A percentile compares a stretch with the other conserved stretches of the same genome.
phyloP scores from a whole-genome alignment of 2,113 vertebrate genomes.

The Euleptes europaea region DNA sequence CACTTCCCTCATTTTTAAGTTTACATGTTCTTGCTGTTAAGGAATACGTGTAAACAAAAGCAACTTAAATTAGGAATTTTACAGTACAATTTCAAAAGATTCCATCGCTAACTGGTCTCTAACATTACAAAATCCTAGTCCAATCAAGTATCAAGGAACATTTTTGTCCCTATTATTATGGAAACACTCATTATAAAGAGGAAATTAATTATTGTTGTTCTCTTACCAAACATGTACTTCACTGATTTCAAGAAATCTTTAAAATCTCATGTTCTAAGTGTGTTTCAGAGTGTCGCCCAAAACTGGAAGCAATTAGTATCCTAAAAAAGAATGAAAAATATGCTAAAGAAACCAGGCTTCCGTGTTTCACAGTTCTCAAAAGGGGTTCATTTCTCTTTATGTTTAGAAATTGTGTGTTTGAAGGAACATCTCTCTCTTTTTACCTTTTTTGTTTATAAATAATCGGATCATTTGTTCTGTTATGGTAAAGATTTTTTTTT shows the following conservation, averaged over 20 bases:
- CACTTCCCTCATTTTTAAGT: not conserved
- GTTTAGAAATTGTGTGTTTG: not conserved
- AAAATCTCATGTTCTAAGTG: not conserved
- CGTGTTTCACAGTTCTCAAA: not conserved
- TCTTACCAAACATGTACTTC: not conserved
- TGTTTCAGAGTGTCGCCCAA: not conserved
- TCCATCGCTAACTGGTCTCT: slow-evolving; percentile 36
- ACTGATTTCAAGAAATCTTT: slow-evolving; percentile 9
- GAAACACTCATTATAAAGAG: slow-evolving; percentile 33
- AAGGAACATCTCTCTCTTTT: slow-evolving; percentile 4
- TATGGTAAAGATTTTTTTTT: slow-evolving; percentile 63
- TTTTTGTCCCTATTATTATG: slow-evolving; percentile 47
- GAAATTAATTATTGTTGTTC: slow-evolving; percentile 33
- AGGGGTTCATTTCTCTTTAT: not conserved
- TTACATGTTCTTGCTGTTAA: slow-evolving; percentile 19
- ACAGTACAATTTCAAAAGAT: not conserved
- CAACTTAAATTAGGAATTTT: not conserved
- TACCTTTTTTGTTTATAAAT: not conserved
- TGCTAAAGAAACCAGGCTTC: not conserved
- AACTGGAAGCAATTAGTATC: not conserved
- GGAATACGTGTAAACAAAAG: not conserved
- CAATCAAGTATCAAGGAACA: slow-evolving; percentile 30
- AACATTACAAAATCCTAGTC: slow-evolving; percentile 37
- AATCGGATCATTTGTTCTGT: not conserved
- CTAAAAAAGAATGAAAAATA: slow-evolving; percentile 23